Percentiles rank a stretch among this genome's conserved stretches.
Evolutionary conservation across 2,797 vertebrate species (phyloP).

Genomic region (Acrossocheilus wenchowensis): DNA sequence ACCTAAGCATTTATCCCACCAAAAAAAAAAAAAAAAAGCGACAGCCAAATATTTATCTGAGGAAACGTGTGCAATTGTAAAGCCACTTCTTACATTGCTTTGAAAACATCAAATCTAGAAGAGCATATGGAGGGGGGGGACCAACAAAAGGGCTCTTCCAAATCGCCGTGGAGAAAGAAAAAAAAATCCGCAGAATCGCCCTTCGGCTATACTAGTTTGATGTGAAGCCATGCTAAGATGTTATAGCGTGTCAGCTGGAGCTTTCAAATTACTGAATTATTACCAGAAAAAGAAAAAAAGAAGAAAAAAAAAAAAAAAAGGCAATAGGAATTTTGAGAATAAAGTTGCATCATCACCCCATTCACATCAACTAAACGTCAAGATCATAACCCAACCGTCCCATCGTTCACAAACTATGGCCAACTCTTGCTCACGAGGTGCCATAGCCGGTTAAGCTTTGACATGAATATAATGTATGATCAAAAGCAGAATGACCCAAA

Average conservation of each 20-base stretch:
- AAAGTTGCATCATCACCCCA: constrained; percentile 95
- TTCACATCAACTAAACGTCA: constrained; percentile 97
- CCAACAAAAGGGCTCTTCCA: constrained; percentile 83
- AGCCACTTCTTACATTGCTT: constrained; percentile 88
- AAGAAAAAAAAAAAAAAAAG: constrained; percentile 83
- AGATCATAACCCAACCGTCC: constrained; percentile 89
- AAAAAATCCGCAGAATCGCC: constrained; percentile 74
- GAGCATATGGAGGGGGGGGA: constrained; percentile 37
- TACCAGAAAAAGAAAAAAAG: constrained; percentile 79
- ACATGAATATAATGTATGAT: constrained; percentile 82
- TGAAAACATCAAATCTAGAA: constrained; percentile 73
- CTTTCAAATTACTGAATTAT: constrained; percentile 93
- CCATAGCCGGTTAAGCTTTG: constrained; percentile 88
- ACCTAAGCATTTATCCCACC: constrained; percentile 90
- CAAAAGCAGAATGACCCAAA: constrained; percentile 88
- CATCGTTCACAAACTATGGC: constrained; percentile 87
- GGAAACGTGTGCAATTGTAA: constrained; percentile 92
- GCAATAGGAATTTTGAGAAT: constrained; percentile 94
- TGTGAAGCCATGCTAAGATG: constrained; percentile 99
- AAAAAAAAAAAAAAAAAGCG: constrained; percentile 78
- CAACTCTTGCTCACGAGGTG: constrained; percentile 89
- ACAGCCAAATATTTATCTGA: constrained; percentile 90
- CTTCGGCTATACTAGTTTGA: constrained; percentile 94
- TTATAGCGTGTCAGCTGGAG: constrained; percentile 98
- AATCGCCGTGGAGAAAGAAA: constrained; percentile 86